Evolutionary conservation across 2,797 vertebrate genomes (phyloP), one percentile per base, ranked within the genome.

Genomic region (Discoglossus pictus): DNA sequence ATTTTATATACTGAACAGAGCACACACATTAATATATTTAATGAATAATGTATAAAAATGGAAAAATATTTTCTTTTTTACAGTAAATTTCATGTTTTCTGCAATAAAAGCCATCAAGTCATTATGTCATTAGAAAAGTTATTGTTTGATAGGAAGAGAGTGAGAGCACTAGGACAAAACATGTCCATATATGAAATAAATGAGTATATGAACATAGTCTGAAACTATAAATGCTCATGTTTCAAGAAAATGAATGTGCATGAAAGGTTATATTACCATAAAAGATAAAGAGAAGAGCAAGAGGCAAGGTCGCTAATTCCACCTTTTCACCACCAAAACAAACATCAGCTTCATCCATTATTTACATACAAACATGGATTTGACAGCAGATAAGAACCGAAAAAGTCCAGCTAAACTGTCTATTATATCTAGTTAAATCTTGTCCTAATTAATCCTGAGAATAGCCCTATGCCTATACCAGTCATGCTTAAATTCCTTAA

Each of bases 151-250:
- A 34, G 17, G 20, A 36, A 55, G 25, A 24, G 17, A 44, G 7
- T 24, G 8, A 31, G 27, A 31, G 8, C 27, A 46, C 23, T 17
- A 46, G 40, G 25, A 25, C 39, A 7, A 55, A 58, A 39, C 36
- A 51, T 18, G 54, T 40, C 54, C 27, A 58, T n/a, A 27, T 15
- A 23, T 42, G n/a, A 51, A 50, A 66, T 50, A 39, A 66, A 59
- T 67, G 65, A 50, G 55, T 39, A 67, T 51, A 59, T 48, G 58
- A 58, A 42, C 17, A 10, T n/a, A 34, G 16, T 4, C 43, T 46
- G 6, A 31, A 31, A 17, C 31, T 21, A 40, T 47, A 38, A 56
- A 35, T 47, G 40, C 10, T 47, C 18, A 15, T 48, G 43, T 50
- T 4, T 31, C 27, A 31, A 31, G 53, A 21, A 31, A 66, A 66